A percentile compares a stretch with the other conserved stretches of the same genome.
Evolutionary conservation across 2,113 vertebrate genomes (phyloP).

Genomic region (Ovis aries): ARS-UI_Ramb_v3.0 NC_056058.1:98653501-98654000

Average conservation of each 20-base stretch:
- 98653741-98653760: neutral
- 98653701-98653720: no score
- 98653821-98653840: neutral
- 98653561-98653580: no score
- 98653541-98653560: no score
- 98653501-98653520: no score
- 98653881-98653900: neutral
- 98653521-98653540: no score
- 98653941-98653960: neutral
- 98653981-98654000: neutral
- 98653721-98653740: neutral
- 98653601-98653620: no score
- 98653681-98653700: no score
- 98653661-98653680: no score
- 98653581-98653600: no score
- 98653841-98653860: neutral
- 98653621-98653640: no score
- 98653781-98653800: neutral
- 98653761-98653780: neutral
- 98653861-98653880: neutral
- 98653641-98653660: no score
- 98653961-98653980: neutral
- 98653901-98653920: neutral
- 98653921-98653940: neutral
- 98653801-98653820: neutral